Percentiles rank a stretch among this genome's conserved stretches.
Evolutionary conservation across 1,140 invertebrate genomes (phyloP).

Genomic region (Copidosoma floridanum): DNA sequence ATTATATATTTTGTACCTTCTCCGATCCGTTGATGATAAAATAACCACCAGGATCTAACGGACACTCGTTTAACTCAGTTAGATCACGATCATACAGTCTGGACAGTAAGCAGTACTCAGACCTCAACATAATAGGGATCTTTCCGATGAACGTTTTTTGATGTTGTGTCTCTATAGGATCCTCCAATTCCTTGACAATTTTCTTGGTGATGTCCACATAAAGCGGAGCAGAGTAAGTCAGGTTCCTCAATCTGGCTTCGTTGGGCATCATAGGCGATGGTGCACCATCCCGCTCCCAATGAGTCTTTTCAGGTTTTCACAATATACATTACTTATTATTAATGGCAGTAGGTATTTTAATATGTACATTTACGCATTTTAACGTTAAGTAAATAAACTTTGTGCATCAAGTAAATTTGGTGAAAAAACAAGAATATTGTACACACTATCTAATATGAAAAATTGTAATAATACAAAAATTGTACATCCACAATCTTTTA

Average conservation of each 20-base stretch:
- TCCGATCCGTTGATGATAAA: constrained; percentile 96
- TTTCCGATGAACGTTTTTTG: constrained; percentile 98
- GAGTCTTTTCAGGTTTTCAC: no score
- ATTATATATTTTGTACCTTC: constrained; percentile 64
- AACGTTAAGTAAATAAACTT: no score
- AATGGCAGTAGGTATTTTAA: no score
- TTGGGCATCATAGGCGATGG: constrained; percentile 99
- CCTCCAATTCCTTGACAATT: constrained; percentile 40
- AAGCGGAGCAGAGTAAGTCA: constrained; percentile 93
- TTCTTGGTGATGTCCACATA: constrained; percentile 98
- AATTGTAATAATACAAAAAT: no score
- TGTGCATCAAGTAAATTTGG: no score
- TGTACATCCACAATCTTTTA: no score
- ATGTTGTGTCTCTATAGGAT: constrained; percentile 52
- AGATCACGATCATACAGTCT: constrained; percentile 95
- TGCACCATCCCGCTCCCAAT: constrained; percentile 99
- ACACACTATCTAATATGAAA: no score
- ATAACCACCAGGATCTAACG: constrained; percentile 96
- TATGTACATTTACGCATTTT: no score
- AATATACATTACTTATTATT: no score
- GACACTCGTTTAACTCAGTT: constrained; percentile 97
- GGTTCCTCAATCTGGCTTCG: constrained; percentile 83
- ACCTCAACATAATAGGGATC: constrained; percentile 98
- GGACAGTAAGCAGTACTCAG: constrained; percentile 91
- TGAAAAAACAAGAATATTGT: no score